Percentiles rank a stretch among this genome's conserved stretches.
These are phyloP conservation scores for Drosophila biarmipes DNA, from an alignment of 1,140 invertebrate genomes.

Conservation along the genomic window DNA sequence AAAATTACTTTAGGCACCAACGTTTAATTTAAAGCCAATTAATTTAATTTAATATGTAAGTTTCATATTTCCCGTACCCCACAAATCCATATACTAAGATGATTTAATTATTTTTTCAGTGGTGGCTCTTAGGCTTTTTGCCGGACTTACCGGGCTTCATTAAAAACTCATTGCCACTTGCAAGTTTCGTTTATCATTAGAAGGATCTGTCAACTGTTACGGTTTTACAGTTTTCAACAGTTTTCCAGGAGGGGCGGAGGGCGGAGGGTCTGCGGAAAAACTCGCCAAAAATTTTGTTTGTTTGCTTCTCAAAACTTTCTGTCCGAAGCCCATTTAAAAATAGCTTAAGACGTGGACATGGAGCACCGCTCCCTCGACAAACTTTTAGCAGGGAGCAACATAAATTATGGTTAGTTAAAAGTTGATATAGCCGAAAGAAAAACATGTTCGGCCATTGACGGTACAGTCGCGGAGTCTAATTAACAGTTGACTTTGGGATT, in stretches of 20 bases:
- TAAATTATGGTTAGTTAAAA: constrained; percentile 81
- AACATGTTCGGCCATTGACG: constrained; percentile 34
- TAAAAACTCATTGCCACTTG: constrained; percentile 78
- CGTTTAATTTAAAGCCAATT: no score
- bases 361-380: constrained; percentile 25
- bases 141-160: constrained; percentile 57
- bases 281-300: constrained; percentile 54
- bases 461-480: constrained; percentile 49
- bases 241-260: constrained; percentile 31
- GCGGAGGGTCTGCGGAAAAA: constrained; percentile 29
- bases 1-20: no score
- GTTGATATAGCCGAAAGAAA: constrained; percentile 50
- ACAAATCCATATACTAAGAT: background rate
- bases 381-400: constrained; percentile 57
- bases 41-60: background rate
- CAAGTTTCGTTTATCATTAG: constrained; percentile 78
- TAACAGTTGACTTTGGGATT: constrained; percentile 49
- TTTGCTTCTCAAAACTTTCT: constrained; percentile 42
- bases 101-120: constrained; percentile 21
- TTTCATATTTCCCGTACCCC: no score
- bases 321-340: constrained; percentile 73
- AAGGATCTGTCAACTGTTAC: constrained; percentile 63
- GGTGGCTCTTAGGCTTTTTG: constrained; percentile 23
- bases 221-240: constrained; percentile 53
- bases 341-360: constrained; percentile 73